Conservation (phyloP, 2,113 vertebrate genomes). For the Paedocypris sp. region DNA sequence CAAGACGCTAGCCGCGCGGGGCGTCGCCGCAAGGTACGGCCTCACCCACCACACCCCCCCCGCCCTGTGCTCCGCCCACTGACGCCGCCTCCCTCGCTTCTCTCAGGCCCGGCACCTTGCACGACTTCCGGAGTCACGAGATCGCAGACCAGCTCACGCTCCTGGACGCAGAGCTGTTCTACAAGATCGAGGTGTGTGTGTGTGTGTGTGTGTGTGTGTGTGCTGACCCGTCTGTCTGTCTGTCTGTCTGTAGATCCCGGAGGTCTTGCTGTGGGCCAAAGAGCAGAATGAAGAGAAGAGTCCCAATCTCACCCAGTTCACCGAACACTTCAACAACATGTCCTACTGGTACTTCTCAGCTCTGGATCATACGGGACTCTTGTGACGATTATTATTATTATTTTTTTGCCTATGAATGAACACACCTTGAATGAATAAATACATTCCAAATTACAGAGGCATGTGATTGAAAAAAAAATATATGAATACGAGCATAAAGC, state of each 20-base stretch:
- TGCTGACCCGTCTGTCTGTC: not conserved
- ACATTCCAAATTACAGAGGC: too few relatives aligned
- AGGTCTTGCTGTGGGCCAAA: conserved; percentile 90
- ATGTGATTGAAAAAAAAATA: too few relatives aligned
- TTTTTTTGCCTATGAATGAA: too few relatives aligned
- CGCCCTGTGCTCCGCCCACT: too few relatives aligned
- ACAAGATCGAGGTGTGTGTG: conserved; percentile 72
- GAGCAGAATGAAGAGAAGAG: conserved; percentile 95
- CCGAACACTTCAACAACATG: conserved; percentile 97
- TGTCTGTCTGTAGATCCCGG: conserved; percentile 69
- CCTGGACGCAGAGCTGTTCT: conserved; percentile 83
- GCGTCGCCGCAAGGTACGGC: conserved; percentile 83
- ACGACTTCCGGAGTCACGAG: conserved; percentile 90
- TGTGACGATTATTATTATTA: too few relatives aligned
- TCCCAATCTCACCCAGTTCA: conserved; percentile 88
- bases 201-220: not conserved
- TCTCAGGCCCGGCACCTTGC: conserved; percentile 78
- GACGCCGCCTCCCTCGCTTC: not conserved
- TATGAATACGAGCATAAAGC: too few relatives aligned
- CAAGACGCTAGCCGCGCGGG: conserved; percentile 77
- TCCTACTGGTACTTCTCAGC: conserved; percentile 97
- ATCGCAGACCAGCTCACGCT: conserved; percentile 88
- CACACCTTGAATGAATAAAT: too few relatives aligned
- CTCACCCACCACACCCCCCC: too few relatives aligned
- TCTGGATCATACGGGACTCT: too few relatives aligned